A percentile compares a stretch with the other conserved stretches of the same genome.
phyloP scores from a whole-genome alignment of 23 tunicate genomes.

The Ascidia mentula region DNA sequence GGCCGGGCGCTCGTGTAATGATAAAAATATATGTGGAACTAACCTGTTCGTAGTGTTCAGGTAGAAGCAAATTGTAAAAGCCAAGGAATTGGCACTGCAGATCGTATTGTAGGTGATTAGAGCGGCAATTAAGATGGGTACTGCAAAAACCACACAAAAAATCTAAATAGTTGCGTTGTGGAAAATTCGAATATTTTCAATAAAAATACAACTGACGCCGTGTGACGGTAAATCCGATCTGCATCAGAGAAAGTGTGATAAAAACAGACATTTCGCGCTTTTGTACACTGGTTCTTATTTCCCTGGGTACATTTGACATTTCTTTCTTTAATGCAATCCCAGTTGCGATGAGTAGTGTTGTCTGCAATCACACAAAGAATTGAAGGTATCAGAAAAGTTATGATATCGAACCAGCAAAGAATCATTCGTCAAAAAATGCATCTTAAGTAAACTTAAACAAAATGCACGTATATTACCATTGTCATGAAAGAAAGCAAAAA shows the following conservation, averaged over 20 bases:
- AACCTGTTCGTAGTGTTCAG: background rate
- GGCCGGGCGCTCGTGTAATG: too few relatives aligned
- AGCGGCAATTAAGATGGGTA: background rate
- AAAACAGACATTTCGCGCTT: background rate
- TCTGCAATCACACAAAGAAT: too few relatives aligned
- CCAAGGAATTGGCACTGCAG: too few relatives aligned
- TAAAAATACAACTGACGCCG: background rate
- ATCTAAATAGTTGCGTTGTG: too few relatives aligned
- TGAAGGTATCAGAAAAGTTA: too few relatives aligned
- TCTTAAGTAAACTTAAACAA: too few relatives aligned
- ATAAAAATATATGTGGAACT: background rate
- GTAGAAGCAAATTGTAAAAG: background rate
- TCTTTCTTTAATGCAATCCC: background rate
- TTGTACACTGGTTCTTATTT: background rate
- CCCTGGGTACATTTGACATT: background rate
- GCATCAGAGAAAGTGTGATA: background rate
- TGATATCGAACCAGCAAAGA: background rate
- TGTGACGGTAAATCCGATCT: slow-evolving; percentile 12
- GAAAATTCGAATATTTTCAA: too few relatives aligned
- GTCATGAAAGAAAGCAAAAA: background rate
- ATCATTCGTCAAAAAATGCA: too few relatives aligned
- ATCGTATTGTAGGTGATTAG: background rate
- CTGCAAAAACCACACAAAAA: background rate
- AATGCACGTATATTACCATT: too few relatives aligned
- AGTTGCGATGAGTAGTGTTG: background rate